Conservation (phyloP, 2,888 invertebrate genomes). For the Lissonota sp. region DNA sequence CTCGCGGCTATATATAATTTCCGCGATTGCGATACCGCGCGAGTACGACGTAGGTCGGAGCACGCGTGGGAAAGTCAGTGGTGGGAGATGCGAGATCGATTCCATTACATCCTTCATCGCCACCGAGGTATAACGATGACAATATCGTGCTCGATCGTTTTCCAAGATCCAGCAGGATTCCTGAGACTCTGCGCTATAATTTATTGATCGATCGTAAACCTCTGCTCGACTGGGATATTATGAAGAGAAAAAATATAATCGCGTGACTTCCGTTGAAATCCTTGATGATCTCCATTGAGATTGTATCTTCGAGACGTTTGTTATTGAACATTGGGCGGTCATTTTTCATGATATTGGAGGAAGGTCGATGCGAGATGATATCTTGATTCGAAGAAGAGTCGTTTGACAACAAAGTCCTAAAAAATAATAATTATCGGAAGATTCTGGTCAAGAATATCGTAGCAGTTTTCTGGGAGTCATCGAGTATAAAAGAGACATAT, state of each 20-base stretch:
- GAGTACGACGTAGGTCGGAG: conserved; percentile 68
- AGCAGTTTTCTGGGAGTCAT: conserved; percentile 8
- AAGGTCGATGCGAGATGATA: background rate
- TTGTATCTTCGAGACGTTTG: no score
- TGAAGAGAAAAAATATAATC: conserved; percentile 6
- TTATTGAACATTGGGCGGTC: no score
- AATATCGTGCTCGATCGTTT: conserved; percentile 43
- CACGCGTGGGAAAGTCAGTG: conserved; percentile 78
- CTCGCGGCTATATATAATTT: background rate
- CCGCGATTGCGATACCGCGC: conserved; percentile 65
- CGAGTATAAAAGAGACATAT: no score
- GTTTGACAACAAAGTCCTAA: background rate
- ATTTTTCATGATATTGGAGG: background rate
- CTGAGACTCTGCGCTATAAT: conserved; percentile 38
- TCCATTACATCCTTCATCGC: conserved; percentile 17
- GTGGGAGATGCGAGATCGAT: conserved; percentile 73
- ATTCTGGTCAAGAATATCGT: conserved; percentile 22
- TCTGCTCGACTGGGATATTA: background rate
- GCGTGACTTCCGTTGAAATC: conserved; percentile 4
- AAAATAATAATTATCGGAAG: background rate
- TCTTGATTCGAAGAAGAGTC: background rate
- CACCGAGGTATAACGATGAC: conserved; percentile 18
- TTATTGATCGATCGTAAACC: conserved; percentile 17
- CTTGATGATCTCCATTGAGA: no score
- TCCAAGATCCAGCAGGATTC: conserved; percentile 53